Base-by-base conservation (phyloP, 2,113 vertebrate genomes). In the Athene cunicularia region DNA sequence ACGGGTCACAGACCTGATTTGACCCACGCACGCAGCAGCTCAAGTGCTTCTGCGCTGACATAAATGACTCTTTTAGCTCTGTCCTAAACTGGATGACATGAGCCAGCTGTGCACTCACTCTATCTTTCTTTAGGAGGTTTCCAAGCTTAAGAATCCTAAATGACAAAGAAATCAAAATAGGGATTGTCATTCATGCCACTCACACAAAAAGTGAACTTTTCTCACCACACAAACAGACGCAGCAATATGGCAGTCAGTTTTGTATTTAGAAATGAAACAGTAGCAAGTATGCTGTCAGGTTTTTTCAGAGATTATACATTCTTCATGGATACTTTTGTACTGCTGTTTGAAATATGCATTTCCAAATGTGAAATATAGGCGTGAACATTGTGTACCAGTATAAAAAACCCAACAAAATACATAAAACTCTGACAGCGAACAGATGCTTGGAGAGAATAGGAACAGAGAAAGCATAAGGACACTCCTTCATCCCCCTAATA, bases 221-320 rank as follows among this genome's bases (percentile, higher is more conserved):
- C 99, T 99, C 97, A 98, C 98, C 98, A 98, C 98, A 98, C 23
- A 74, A 90, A 91, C 98, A 99, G 99, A 99, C 99, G 99, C 98
- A 98, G 98, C 97, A 98, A 99, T 99, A 99, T 98, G 99, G 98
- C 99, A 99, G 98, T 99, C 95, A 98, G 98, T 99, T 99, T 99
- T 99, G 98, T 99, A 99, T 99, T 99, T 99, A 98, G 98, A 98
- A 98, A 99, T 98, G 95, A 98, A 98, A 98, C 98, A 98, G 98
- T 99, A 99, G 98, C 98, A 99, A 98, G 98, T 99, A 99, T 99
- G 98, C 98, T 99, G 99, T 98, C 98, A 98, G 97, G 98, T 98
- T 98, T 98, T 98, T 98, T 95, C 98, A 98, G 98, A 98, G 97
- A 98, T 99, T 98, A 98, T 98, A 98, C 98, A 98, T 99, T 98